phyloP scores from a whole-genome alignment of 1,140 invertebrate species.

The Apis laboriosa region DNA sequence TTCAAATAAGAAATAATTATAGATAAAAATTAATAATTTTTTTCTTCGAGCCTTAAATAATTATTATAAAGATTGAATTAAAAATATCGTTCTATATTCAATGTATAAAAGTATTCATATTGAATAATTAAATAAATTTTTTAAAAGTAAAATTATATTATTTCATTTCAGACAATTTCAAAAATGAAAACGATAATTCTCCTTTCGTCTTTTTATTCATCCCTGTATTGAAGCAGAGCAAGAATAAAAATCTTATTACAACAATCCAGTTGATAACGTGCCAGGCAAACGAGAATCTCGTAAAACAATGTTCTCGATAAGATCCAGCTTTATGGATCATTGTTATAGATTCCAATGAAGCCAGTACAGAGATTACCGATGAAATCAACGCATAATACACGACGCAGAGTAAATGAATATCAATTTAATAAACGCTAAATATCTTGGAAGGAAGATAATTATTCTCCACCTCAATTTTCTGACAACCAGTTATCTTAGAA shows the following conservation, averaged over 20 bases:
- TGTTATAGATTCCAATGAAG: background rate
- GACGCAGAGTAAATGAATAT: slow-evolving; percentile 2
- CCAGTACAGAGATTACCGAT: background rate
- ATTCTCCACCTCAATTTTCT: no score
- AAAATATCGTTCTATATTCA: no score
- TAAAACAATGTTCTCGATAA: background rate
- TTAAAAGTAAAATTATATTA: no score
- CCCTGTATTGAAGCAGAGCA: background rate
- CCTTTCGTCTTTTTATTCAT: background rate
- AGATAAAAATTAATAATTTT: no score
- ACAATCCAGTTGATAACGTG: background rate
- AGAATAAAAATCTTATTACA: slow-evolving; percentile 10
- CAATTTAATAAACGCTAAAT: background rate
- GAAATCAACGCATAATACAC: no score
- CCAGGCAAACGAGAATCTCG: background rate
- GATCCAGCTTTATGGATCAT: background rate
- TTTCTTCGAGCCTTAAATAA: no score
- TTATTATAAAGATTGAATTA: no score
- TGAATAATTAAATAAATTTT: no score
- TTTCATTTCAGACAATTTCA: background rate
- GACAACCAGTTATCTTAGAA: background rate
- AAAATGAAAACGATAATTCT: background rate
- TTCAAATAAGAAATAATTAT: no score
- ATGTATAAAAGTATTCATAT: no score
- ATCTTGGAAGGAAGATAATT: background rate